Percentiles rank a stretch among this genome's conserved stretches.
Conservation (phyloP, 2,888 invertebrate genomes). For the Himalopsyche japonica region DNA sequence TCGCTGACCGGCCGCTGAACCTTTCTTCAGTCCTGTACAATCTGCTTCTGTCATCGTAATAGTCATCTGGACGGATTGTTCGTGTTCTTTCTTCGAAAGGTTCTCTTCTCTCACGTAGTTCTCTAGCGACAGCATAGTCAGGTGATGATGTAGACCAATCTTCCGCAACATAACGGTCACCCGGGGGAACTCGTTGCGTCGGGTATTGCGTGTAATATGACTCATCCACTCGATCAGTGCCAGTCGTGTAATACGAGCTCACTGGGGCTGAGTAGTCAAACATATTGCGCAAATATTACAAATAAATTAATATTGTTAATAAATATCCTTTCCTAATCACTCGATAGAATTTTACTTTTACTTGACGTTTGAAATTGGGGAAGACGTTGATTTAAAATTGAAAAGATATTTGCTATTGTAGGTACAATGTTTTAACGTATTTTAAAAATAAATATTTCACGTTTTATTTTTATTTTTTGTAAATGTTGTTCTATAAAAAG, state of each 20-base stretch:
- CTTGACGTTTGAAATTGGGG: slow-evolving; percentile 5
- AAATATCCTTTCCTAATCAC: neutral
- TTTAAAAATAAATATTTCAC: neutral
- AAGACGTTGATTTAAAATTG: slow-evolving; percentile 30
- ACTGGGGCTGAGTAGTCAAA: slow-evolving; percentile 38
- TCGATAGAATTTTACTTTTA: neutral
- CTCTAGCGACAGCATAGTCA: slow-evolving; percentile 26
- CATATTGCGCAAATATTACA: slow-evolving; percentile 22
- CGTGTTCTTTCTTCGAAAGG: slow-evolving; percentile 40
- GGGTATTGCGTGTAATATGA: slow-evolving; percentile 34
- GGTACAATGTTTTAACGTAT: neutral
- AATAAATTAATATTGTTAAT: neutral
- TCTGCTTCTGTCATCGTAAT: slow-evolving; percentile 38
- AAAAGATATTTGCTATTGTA: neutral
- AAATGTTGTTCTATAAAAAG: neutral
- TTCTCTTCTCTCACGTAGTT: slow-evolving; percentile 32
- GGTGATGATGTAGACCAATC: slow-evolving; percentile 38
- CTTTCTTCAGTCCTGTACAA: slow-evolving; percentile 37
- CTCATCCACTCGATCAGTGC: slow-evolving; percentile 37
- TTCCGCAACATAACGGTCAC: slow-evolving; percentile 25
- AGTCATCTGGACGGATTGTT: slow-evolving; percentile 40
- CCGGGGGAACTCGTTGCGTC: slow-evolving; percentile 20
- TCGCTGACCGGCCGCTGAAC: slow-evolving; percentile 36
- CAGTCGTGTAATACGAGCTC: slow-evolving; percentile 36
- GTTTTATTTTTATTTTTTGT: neutral